phyloP scores from a whole-genome alignment of 2,113 vertebrate genomes.

The Dicentrarchus labrax region DNA sequence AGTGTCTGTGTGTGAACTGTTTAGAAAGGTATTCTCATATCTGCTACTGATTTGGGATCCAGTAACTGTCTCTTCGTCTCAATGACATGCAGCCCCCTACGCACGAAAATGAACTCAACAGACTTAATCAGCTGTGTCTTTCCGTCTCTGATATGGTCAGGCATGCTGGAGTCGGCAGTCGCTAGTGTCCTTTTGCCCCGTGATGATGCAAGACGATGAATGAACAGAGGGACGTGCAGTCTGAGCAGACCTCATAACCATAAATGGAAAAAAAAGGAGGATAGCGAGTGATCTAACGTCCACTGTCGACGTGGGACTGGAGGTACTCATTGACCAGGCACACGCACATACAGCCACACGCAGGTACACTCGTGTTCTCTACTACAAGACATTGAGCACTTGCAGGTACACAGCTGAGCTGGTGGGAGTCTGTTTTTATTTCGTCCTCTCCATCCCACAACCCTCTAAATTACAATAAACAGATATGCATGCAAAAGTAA shows the following conservation, averaged over 20 bases:
- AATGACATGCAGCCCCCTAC: neutral
- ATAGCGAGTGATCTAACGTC: constrained; percentile 37
- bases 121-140: constrained; percentile 24
- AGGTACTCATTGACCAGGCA: constrained; percentile 7
- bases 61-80: constrained; percentile 5
- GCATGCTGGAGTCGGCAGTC: constrained; percentile 12
- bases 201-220: constrained; percentile 58
- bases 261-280: constrained; percentile 58
- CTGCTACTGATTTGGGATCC: neutral
- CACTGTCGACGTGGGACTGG: neutral
- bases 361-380: neutral
- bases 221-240: constrained; percentile 6
- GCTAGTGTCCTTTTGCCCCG: constrained; percentile 55
- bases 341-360: neutral
- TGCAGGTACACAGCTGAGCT: constrained; percentile 12
- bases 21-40: neutral
- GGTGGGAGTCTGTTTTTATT: neutral
- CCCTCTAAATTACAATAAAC: neutral
- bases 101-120: neutral
- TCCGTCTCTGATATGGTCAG: constrained; percentile 31
- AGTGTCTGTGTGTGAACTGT: neutral
- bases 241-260: constrained; percentile 29
- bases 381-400: neutral
- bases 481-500: neutral
- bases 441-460: neutral